Evolutionary conservation across 1,140 invertebrate genomes (phyloP).

Genomic region (Chelonus insularis): DNA sequence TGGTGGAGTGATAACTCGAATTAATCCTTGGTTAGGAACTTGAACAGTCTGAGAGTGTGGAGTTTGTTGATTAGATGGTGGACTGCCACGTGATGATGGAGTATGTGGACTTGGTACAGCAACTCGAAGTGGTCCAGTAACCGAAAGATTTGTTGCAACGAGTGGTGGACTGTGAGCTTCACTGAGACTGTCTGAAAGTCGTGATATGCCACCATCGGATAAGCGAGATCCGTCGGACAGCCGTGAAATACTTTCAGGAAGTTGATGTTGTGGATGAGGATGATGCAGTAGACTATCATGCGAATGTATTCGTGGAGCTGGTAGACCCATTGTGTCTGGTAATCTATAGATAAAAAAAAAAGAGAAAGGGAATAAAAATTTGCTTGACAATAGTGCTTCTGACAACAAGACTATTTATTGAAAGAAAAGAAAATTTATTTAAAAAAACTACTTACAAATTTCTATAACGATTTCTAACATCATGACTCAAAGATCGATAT

Average conservation of each 20-base stretch:
- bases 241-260: slow-evolving; percentile 55
- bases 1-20: slow-evolving; percentile 52
- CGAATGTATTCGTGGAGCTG: slow-evolving; percentile 49
- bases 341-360: slow-evolving; percentile 47
- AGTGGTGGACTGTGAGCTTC: slow-evolving; percentile 57
- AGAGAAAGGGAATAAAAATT: too few relatives aligned
- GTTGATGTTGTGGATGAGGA: slow-evolving; percentile 46
- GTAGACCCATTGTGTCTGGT: slow-evolving; percentile 50
- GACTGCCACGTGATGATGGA: slow-evolving; percentile 56
- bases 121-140: slow-evolving; percentile 54
- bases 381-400: too few relatives aligned
- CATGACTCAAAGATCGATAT: neutral
- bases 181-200: slow-evolving; percentile 54
- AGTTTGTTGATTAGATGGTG: slow-evolving; percentile 40
- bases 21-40: slow-evolving; percentile 47
- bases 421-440: neutral
- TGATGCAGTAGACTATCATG: slow-evolving; percentile 51
- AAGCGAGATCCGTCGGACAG: slow-evolving; percentile 55
- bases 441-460: slow-evolving; percentile 1
- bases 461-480: slow-evolving; percentile 3
- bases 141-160: slow-evolving; percentile 56
- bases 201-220: slow-evolving; percentile 54
- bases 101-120: slow-evolving; percentile 57
- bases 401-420: too few relatives aligned
- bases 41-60: slow-evolving; percentile 33